Evolutionary conservation across 2,888 invertebrate genomes (phyloP).

Genomic region (Hirudinaria manillensis): DNA sequence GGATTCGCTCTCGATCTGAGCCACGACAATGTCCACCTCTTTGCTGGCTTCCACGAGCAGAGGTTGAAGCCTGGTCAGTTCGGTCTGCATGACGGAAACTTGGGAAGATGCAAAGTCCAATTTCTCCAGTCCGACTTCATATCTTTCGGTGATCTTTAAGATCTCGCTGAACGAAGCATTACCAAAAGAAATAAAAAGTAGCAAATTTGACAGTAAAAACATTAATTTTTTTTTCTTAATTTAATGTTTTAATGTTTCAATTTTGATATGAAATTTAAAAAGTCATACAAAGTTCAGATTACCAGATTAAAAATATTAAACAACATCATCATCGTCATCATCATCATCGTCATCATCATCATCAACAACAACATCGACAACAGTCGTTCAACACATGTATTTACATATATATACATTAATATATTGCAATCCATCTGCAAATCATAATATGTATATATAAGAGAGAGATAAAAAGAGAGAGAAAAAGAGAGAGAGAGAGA

Average conservation of each 20-base stretch:
- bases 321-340: too few species aligned
- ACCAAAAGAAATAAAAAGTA: too few species aligned
- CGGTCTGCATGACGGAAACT: conserved; percentile 83
- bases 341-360: too few species aligned
- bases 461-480: background rate
- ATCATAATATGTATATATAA: background rate
- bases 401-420: too few species aligned
- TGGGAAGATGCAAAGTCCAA: conserved; percentile 82
- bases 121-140: conserved; percentile 72
- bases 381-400: too few species aligned
- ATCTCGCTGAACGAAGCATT: conserved; percentile 47
- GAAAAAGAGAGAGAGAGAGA: background rate
- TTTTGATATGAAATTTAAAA: too few species aligned
- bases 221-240: too few species aligned
- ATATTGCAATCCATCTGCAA: background rate
- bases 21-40: conserved; percentile 84
- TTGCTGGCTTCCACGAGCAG: conserved; percentile 78
- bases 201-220: background rate
- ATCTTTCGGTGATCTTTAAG: conserved; percentile 50
- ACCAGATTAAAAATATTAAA: too few species aligned
- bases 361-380: too few species aligned
- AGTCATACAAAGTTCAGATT: too few species aligned
- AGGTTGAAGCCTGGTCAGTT: conserved; percentile 79
- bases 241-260: background rate
- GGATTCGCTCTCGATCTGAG: conserved; percentile 89